These are phyloP conservation scores for Sphinx pinastri DNA, from an alignment of 2,888 invertebrate genomes.

Conservation along the genomic window DNA sequence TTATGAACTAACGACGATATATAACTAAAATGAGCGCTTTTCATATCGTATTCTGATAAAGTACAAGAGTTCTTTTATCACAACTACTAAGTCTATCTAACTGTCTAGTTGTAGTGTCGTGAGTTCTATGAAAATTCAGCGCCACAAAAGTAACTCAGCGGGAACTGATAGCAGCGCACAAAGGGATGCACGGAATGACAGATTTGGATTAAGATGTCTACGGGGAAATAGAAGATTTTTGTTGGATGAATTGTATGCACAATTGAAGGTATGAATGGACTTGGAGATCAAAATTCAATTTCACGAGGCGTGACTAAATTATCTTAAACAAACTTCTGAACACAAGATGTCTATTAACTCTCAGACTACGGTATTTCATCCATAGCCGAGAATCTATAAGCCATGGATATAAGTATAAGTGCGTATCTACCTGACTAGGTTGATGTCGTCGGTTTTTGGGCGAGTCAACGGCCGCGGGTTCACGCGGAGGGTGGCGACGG, in stretches of 20 bases:
- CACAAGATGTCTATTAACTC: too few relatives aligned
- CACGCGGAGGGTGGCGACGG: conserved; percentile 57
- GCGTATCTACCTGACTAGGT: conserved; percentile 22
- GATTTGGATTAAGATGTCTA: conserved; percentile 15
- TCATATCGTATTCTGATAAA: too few relatives aligned
- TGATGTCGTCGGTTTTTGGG: conserved; percentile 36
- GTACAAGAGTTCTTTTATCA: too few relatives aligned
- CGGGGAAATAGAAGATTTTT: conserved; percentile 4
- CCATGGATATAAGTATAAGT: neutral
- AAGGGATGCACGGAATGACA: conserved; percentile 7
- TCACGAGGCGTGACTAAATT: neutral
- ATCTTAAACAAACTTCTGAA: too few relatives aligned
- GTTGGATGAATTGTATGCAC: conserved; percentile 1
- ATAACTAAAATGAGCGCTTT: too few relatives aligned
- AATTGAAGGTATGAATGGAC: neutral
- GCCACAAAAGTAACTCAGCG: neutral
- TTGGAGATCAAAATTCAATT: neutral
- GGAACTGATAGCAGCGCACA: neutral
- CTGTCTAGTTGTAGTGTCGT: neutral
- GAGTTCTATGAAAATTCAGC: neutral
- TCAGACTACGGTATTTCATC: too few relatives aligned
- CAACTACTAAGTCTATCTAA: too few relatives aligned
- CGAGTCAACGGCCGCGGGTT: conserved; percentile 60
- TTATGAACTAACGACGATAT: too few relatives aligned
- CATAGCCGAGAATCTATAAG: neutral